Conservation (phyloP, 2,888 invertebrate species). For the Xylota sylvarum region DNA sequence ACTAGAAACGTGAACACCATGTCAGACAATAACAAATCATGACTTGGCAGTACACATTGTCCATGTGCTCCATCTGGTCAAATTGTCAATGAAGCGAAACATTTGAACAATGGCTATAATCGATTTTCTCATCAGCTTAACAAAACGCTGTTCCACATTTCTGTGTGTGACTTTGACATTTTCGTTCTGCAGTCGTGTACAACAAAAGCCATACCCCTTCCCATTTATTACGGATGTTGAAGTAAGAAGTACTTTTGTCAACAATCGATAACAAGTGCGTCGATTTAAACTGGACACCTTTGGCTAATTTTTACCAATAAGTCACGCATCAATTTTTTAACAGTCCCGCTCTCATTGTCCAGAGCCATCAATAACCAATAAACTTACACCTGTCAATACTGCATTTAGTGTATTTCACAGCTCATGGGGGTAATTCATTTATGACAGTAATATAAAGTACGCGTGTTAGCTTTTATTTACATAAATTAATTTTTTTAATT, state of each 20-base stretch:
- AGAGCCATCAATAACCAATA: constrained; percentile 43
- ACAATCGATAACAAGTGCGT: no score
- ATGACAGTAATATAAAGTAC: constrained; percentile 41
- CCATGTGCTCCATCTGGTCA: neutral
- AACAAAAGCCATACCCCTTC: constrained; percentile 9
- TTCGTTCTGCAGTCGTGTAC: constrained; percentile 23
- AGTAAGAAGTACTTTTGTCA: no score
- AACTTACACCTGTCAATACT: constrained; percentile 44
- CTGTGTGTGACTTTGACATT: constrained; percentile 42
- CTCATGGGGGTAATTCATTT: constrained; percentile 27
- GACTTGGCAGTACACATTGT: no score
- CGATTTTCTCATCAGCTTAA: constrained; percentile 12
- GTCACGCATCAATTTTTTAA: neutral
- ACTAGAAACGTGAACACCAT: no score
- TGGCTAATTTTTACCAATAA: no score
- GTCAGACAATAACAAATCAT: neutral
- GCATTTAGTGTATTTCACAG: constrained; percentile 32
- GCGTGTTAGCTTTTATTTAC: constrained; percentile 25
- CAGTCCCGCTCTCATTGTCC: constrained; percentile 1
- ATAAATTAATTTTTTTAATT: constrained; percentile 38
- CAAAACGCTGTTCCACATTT: constrained; percentile 3
- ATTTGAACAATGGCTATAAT: constrained; percentile 24
- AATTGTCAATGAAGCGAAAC: constrained; percentile 42
- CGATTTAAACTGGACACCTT: no score
- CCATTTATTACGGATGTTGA: neutral